A percentile compares a stretch with the other conserved stretches of the same genome.
Conservation (phyloP, 2,113 vertebrate species). For the Catharus fuscescens region DNA sequence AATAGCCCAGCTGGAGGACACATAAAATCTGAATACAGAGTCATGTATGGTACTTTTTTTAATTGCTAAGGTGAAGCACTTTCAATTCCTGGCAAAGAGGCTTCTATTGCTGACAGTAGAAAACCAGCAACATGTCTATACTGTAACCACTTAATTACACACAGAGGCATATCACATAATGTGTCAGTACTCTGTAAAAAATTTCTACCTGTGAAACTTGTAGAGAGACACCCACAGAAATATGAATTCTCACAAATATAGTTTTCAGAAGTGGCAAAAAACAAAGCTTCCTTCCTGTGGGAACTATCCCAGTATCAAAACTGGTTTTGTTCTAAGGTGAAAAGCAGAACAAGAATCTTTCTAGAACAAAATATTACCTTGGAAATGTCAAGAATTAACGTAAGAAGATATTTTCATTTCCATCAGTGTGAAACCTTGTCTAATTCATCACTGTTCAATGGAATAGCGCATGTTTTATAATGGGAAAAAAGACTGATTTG, state of each 20-base stretch:
- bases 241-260: slow-evolving; percentile 24
- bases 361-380: not conserved
- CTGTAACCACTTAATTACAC: slow-evolving; percentile 70
- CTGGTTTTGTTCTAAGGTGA: not conserved
- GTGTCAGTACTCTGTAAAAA: slow-evolving; percentile 47
- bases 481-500: not conserved
- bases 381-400: not conserved
- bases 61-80: slow-evolving; percentile 66
- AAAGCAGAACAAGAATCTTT: not conserved
- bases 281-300: not conserved
- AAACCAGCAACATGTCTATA: slow-evolving; percentile 63
- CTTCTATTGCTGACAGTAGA: slow-evolving; percentile 67
- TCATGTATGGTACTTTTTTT: slow-evolving; percentile 28
- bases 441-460: not conserved
- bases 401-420: not conserved
- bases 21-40: slow-evolving; percentile 28
- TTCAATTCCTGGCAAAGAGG: slow-evolving; percentile 61
- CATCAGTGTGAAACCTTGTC: not conserved
- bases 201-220: slow-evolving; percentile 47
- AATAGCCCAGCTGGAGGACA: not conserved
- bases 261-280: not conserved
- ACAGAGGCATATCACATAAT: not conserved
- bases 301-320: not conserved
- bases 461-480: not conserved
- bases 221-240: slow-evolving; percentile 49